Evolutionary conservation across 1,140 invertebrate species (phyloP).

Genomic region (Drosophila sturtevanti): DNA sequence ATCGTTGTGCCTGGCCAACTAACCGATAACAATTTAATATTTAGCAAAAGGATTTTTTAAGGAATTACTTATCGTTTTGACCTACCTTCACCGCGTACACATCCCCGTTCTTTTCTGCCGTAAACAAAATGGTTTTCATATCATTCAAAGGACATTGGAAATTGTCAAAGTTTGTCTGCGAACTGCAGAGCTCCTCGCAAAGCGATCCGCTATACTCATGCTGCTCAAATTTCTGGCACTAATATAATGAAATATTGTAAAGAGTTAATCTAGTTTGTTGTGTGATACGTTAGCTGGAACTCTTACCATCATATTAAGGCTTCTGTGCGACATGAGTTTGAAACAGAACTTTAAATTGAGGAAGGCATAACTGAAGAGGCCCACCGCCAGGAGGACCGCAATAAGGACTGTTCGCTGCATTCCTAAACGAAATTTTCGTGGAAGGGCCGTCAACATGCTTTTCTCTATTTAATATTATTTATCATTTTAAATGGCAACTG

Average conservation of each 20-base stretch:
- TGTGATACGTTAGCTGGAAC: background rate
- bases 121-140: slow-evolving; percentile 73
- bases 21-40: background rate
- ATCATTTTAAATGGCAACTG: background rate
- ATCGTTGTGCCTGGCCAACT: slow-evolving; percentile 69
- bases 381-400: slow-evolving; percentile 68
- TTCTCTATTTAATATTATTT: slow-evolving; percentile 12
- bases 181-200: slow-evolving; percentile 71
- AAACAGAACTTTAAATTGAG: slow-evolving; percentile 78
- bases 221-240: slow-evolving; percentile 73
- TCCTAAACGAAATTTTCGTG: slow-evolving; percentile 69
- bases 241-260: background rate
- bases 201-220: slow-evolving; percentile 72
- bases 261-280: background rate
- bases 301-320: slow-evolving; percentile 72
- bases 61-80: slow-evolving; percentile 24
- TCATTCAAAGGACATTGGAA: slow-evolving; percentile 72
- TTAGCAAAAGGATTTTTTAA: background rate
- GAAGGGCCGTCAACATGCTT: slow-evolving; percentile 67
- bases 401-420: slow-evolving; percentile 73
- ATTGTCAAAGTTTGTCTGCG: slow-evolving; percentile 60
- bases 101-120: slow-evolving; percentile 74
- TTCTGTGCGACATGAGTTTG: slow-evolving; percentile 75
- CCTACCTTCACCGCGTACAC: slow-evolving; percentile 76
- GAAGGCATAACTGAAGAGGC: slow-evolving; percentile 74